Base-by-base conservation (phyloP, 1,140 invertebrate genomes). In the Drosophila eugracilis region DNA sequence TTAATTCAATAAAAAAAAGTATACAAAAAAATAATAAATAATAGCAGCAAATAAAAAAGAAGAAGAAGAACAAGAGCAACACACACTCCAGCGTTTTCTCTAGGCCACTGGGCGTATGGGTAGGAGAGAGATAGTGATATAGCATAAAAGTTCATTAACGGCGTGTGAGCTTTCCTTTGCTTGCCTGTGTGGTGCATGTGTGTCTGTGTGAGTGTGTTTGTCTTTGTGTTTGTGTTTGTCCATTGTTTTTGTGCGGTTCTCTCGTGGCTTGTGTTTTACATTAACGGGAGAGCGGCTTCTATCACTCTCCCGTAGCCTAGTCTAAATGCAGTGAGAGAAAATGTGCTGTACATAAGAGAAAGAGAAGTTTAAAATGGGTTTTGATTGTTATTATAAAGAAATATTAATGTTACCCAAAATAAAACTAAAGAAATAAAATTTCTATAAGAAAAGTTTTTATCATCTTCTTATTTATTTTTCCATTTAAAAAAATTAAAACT, bases 71-170 rank as follows among this genome's bases (percentile, higher is more conserved):
- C 58, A 65, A 59, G 76, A 80, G 57, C 37, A 73, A 48, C 32
- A 50, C 32, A 44, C 41, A 34, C 55, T 47, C n/a, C 45, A n/a
- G 32, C 17, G 36, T 19, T 19, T 44, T 47, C 10, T 47, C 45
- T 69, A 57, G 65, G 42, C 44, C 39, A 48, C n/a, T 12, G 28
- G 15, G 54, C 34, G 45, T 32, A 26, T 32, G 17, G 5, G 14
- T 22, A 26, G 49, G 19, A 50, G 36, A 19, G 44, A 69, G 57
- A 66, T 42, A 54, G 63, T 47, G 28, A 9, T 21, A 47, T 47
- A 70, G 79, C 70, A 83, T 78, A 78, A 71, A 78, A 84, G 74
- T 84, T 84, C 75, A 84, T 84, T 84, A 84, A 78, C 79, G 67
- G 63, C 69, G 75, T 84, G 71, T 66, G 75, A 84, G 75, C 55